These are phyloP conservation scores for Oreochromis spilurus DNA, from an alignment of 2,113 vertebrate species.

Conservation along the genomic window DNA sequence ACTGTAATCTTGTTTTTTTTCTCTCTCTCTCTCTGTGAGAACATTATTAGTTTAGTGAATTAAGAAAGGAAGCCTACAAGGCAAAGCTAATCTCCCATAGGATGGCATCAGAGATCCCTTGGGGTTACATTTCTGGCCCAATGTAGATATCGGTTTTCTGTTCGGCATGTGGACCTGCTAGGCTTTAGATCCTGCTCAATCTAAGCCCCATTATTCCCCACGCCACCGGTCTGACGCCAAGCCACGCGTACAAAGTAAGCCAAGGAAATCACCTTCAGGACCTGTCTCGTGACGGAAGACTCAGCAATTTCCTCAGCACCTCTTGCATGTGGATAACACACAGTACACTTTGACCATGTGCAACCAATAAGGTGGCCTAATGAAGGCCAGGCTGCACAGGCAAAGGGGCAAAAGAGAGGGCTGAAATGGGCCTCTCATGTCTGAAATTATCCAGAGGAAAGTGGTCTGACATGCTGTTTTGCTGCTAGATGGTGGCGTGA, in stretches of 20 bases:
- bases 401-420: slow-evolving; percentile 11
- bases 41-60: slow-evolving; percentile 46
- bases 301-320: slow-evolving; percentile 79
- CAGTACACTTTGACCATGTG: slow-evolving; percentile 70
- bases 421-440: slow-evolving; percentile 54
- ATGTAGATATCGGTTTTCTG: slow-evolving; percentile 57
- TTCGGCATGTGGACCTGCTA: slow-evolving; percentile 36
- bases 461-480: slow-evolving; percentile 64
- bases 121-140: slow-evolving; percentile 44
- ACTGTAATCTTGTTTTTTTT: background rate
- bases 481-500: slow-evolving; percentile 49
- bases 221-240: slow-evolving; percentile 69
- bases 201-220: slow-evolving; percentile 56
- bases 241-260: slow-evolving; percentile 72
- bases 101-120: slow-evolving; percentile 46
- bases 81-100: slow-evolving; percentile 52
- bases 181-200: slow-evolving; percentile 35
- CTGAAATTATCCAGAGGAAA: slow-evolving; percentile 71
- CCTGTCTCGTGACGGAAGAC: slow-evolving; percentile 65
- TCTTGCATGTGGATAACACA: slow-evolving; percentile 75
- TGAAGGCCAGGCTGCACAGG: slow-evolving; percentile 71
- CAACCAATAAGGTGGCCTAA: slow-evolving; percentile 79
- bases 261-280: slow-evolving; percentile 69
- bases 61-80: slow-evolving; percentile 51
- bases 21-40: background rate